Conservation (phyloP, 2,113 vertebrate species). For the Melanocharis versteri region DNA sequence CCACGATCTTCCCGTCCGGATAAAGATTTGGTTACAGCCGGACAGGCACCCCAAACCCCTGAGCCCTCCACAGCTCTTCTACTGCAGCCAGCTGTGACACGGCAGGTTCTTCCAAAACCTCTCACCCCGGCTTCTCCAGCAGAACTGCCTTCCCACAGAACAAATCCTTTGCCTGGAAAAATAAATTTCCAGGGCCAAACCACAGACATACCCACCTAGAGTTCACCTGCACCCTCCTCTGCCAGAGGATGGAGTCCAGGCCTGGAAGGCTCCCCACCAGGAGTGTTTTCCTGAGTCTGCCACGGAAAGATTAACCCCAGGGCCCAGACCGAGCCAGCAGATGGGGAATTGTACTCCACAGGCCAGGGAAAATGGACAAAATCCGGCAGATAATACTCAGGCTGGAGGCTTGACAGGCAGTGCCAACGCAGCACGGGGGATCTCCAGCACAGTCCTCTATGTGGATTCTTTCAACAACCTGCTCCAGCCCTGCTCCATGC, state of each 20-base stretch:
- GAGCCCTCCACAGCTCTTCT: neutral
- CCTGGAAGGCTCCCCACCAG: neutral
- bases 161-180: neutral
- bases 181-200: neutral
- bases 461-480: neutral
- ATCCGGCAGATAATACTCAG: neutral
- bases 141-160: neutral
- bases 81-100: neutral
- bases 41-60: neutral
- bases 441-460: neutral
- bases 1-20: fast-evolving
- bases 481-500: neutral
- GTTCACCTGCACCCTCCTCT: neutral
- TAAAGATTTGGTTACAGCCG: neutral
- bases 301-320: fast-evolving
- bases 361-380: neutral
- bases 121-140: neutral
- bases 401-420: neutral
- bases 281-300: neutral
- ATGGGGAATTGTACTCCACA: neutral
- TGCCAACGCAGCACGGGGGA: fast-evolving
- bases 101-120: neutral
- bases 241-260: neutral
- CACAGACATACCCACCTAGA: neutral
- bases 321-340: neutral